Conservation (phyloP, 2,113 vertebrate genomes). For the Heterochromis multidens region DNA sequence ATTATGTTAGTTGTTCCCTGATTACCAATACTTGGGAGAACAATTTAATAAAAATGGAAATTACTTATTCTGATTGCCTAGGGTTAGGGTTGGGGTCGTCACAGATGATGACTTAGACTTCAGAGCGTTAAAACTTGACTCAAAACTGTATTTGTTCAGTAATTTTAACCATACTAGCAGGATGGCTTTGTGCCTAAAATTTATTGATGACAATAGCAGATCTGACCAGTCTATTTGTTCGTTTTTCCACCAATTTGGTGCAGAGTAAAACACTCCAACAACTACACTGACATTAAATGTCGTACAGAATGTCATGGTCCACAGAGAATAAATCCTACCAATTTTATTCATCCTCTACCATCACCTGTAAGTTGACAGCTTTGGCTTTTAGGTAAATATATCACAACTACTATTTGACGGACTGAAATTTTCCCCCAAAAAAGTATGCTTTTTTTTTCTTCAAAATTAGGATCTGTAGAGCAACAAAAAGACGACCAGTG, state of each 20-base stretch:
- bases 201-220: not conserved
- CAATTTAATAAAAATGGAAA: not conserved
- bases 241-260: not conserved
- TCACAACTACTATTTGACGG: not conserved
- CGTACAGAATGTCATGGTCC: not conserved
- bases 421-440: not conserved
- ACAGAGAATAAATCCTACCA: not conserved
- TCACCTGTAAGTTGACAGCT: not conserved
- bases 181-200: not conserved
- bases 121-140: not conserved
- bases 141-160: not conserved
- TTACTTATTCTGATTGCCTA: not conserved
- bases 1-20: not conserved
- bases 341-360: not conserved
- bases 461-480: not conserved
- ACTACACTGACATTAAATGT: not conserved
- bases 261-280: not conserved
- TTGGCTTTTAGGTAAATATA: not conserved
- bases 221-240: not conserved
- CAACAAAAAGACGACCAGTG: not conserved
- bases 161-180: not conserved
- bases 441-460: not conserved
- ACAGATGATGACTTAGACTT: not conserved
- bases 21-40: not conserved
- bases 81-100: not conserved